Evolutionary conservation across 2,888 invertebrate species (phyloP).

Genomic region (Liposcelis brunnea): DNA sequence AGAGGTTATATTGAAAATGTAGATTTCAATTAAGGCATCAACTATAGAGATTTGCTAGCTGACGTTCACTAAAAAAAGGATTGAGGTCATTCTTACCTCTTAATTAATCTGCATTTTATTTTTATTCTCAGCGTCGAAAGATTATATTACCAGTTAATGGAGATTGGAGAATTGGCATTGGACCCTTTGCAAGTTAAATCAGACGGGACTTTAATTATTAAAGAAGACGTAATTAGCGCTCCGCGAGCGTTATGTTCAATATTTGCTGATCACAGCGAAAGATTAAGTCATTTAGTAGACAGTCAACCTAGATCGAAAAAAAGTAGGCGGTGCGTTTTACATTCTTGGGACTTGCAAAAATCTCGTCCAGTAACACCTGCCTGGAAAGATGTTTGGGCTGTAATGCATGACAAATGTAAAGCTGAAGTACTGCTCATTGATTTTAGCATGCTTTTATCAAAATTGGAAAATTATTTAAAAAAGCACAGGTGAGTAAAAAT

Average conservation of each 20-base stretch:
- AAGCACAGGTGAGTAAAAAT: constrained; percentile 50
- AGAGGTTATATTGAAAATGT: too few species aligned
- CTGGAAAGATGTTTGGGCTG: constrained; percentile 73
- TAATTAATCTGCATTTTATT: too few species aligned
- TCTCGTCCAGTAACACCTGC: constrained; percentile 48
- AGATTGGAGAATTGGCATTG: constrained; percentile 69
- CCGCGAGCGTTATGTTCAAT: background rate
- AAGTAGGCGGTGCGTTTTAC: constrained; percentile 72
- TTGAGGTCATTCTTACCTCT: too few species aligned
- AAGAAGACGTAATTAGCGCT: constrained; percentile 35
- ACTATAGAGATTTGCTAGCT: too few species aligned
- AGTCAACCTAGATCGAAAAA: constrained; percentile 74
- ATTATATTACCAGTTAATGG: constrained; percentile 68
- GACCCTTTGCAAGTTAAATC: constrained; percentile 61
- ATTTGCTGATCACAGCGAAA: constrained; percentile 32
- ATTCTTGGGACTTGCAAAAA: constrained; percentile 75
- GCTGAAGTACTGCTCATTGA: constrained; percentile 78
- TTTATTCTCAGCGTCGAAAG: constrained; percentile 79
- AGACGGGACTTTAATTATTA: constrained; percentile 60
- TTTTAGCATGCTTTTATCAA: constrained; percentile 64
- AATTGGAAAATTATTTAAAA: constrained; percentile 73
- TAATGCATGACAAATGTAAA: constrained; percentile 61
- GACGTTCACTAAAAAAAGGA: too few species aligned
- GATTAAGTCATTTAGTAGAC: constrained; percentile 58
- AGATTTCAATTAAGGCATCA: too few species aligned